These are phyloP conservation scores for Mustelus asterias DNA, from an alignment of 2,113 vertebrate species.

Conservation along the genomic window DNA sequence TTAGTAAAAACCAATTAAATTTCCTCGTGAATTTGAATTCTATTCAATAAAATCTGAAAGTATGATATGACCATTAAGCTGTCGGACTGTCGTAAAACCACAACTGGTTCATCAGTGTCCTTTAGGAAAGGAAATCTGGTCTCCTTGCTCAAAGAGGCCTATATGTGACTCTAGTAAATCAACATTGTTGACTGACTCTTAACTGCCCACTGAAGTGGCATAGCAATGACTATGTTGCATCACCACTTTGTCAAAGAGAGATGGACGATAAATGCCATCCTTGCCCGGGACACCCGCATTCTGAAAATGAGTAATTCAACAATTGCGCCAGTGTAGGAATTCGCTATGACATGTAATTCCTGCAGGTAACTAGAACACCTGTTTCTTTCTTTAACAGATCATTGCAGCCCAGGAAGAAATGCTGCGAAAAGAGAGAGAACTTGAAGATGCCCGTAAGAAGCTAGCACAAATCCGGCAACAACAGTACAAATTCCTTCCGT, in stretches of 20 bases:
- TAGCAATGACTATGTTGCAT: neutral
- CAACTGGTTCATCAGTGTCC: neutral
- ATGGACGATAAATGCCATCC: neutral
- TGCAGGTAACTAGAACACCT: neutral
- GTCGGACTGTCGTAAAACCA: neutral
- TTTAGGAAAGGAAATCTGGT: neutral
- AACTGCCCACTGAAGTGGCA: neutral
- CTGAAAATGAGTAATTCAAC: neutral
- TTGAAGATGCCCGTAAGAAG: slow-evolving; percentile 88
- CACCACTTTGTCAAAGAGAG: neutral
- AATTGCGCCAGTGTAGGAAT: neutral
- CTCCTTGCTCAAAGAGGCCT: neutral
- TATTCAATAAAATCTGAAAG: neutral
- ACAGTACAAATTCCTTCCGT: slow-evolving; percentile 95
- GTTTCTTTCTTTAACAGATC: slow-evolving; percentile 61
- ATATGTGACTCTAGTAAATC: neutral
- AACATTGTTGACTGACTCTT: neutral
- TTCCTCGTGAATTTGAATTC: neutral
- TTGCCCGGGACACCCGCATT: neutral
- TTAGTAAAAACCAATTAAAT: neutral
- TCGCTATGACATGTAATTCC: neutral
- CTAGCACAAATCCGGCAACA: slow-evolving; percentile 92
- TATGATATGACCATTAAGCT: neutral
- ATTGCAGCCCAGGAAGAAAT: slow-evolving; percentile 97
- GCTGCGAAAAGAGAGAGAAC: slow-evolving; percentile 88